These are phyloP conservation scores for Leucozona laternaria DNA, from an alignment of 2,888 invertebrate species.

Conservation along the genomic window DNA sequence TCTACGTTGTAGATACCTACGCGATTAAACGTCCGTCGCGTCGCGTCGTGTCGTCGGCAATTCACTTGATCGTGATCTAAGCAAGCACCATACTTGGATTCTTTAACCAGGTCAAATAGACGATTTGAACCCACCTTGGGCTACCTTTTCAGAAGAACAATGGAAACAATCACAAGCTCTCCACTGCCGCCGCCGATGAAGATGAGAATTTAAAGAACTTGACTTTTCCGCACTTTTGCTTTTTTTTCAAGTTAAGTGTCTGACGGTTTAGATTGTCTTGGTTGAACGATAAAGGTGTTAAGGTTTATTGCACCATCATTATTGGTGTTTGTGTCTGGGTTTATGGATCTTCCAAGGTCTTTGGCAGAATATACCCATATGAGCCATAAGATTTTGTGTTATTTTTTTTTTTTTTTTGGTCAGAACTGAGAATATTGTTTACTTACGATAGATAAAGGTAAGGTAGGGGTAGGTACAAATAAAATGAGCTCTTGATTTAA, in stretches of 20 bases:
- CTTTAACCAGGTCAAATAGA: slow-evolving; percentile 66
- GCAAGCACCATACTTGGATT: slow-evolving; percentile 35
- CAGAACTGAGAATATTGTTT: background rate
- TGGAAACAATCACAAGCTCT: background rate
- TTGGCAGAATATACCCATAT: background rate
- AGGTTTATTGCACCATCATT: slow-evolving; percentile 53
- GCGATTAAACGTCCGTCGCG: background rate
- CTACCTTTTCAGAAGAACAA: slow-evolving; percentile 25
- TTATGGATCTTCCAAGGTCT: slow-evolving; percentile 43
- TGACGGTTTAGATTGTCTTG: slow-evolving; percentile 13
- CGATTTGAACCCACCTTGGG: slow-evolving; percentile 54
- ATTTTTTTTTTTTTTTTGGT: slow-evolving; percentile 12
- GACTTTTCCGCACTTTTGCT: slow-evolving; percentile 57
- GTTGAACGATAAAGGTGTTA: slow-evolving; percentile 8
- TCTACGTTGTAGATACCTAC: background rate
- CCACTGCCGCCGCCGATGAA: background rate
- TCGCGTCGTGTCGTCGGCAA: slow-evolving; percentile 18
- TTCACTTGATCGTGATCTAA: slow-evolving; percentile 64
- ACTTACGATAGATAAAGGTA: background rate
- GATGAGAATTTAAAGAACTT: slow-evolving; percentile 25
- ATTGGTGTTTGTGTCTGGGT: slow-evolving; percentile 1
- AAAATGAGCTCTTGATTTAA: background rate
- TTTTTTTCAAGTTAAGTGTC: slow-evolving; percentile 17
- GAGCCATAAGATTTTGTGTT: background rate
- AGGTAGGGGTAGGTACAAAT: background rate